phyloP scores from a whole-genome alignment of 2,113 vertebrate genomes.

The Neolamprologus falcicula region DNA sequence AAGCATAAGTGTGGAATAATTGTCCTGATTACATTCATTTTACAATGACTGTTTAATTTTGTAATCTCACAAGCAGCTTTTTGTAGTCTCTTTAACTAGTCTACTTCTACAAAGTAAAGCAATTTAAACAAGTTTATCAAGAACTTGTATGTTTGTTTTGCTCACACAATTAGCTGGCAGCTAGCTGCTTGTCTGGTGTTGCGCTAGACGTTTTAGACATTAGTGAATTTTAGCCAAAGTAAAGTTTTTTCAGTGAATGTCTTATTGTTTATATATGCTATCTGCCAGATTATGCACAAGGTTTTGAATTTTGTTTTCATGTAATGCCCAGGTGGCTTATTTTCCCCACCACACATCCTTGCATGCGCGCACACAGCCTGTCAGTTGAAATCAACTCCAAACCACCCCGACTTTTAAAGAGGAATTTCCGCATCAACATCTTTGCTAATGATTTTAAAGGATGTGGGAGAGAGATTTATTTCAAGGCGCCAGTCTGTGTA shows the following conservation, averaged over 20 bases:
- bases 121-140: not conserved
- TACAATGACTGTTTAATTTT: not conserved
- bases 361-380: not conserved
- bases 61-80: not conserved
- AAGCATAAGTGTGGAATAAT: not conserved
- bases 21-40: not conserved
- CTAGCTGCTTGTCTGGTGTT: not conserved
- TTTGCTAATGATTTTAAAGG: conserved; percentile 32
- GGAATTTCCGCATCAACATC: conserved; percentile 42
- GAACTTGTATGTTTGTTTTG: not conserved
- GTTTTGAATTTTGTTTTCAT: conserved; percentile 21
- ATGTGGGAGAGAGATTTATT: conserved; percentile 29
- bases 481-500: conserved; percentile 32
- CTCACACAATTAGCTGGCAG: not conserved
- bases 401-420: conserved; percentile 1
- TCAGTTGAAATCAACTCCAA: conserved; percentile 34
- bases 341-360: conserved; percentile 7
- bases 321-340: conserved; percentile 29
- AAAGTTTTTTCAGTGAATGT: not conserved
- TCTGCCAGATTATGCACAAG: not conserved
- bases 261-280: conserved; percentile 10
- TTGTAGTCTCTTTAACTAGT: not conserved
- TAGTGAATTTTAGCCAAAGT: conserved; percentile 6
- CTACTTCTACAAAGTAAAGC: not conserved
- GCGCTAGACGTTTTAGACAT: conserved; percentile 7